These are phyloP conservation scores for Agapetus fuscipes DNA, from an alignment of 2,888 invertebrate species.

Conservation along the genomic window DNA sequence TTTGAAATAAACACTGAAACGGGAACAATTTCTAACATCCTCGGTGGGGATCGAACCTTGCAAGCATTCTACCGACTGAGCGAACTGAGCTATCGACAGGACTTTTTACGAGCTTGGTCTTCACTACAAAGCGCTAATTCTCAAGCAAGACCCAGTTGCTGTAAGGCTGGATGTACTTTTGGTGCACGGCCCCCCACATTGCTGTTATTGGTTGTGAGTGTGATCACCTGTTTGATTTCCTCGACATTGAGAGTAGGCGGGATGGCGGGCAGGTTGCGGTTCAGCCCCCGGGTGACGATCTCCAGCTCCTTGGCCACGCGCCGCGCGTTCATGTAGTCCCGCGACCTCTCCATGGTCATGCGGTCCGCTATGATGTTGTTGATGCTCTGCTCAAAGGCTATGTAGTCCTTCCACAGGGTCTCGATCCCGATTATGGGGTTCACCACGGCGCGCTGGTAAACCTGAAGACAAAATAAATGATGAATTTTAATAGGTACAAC, in stretches of 20 bases:
- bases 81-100: no score
- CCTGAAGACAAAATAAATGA: slow-evolving; percentile 37
- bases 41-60: no score
- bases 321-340: slow-evolving; percentile 96
- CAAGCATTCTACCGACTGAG: no score
- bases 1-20: no score
- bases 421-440: slow-evolving; percentile 98
- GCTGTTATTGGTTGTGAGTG: no score
- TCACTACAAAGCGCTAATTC: no score
- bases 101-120: no score
- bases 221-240: slow-evolving; percentile 91
- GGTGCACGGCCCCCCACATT: no score
- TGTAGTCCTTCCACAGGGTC: slow-evolving; percentile 95
- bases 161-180: no score
- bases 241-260: slow-evolving; percentile 89
- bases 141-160: no score
- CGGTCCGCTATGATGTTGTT: slow-evolving; percentile 78
- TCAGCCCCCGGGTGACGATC: slow-evolving; percentile 87
- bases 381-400: slow-evolving; percentile 89
- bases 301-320: slow-evolving; percentile 95
- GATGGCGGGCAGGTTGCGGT: slow-evolving; percentile 90
- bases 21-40: no score
- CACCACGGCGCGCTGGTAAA: slow-evolving; percentile 91
- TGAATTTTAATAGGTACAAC: no score
- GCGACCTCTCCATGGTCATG: slow-evolving; percentile 92